These are phyloP conservation scores for Montipora capricornis DNA, from an alignment of 64 coral and sea anemone species.

Conservation along the genomic window DNA sequence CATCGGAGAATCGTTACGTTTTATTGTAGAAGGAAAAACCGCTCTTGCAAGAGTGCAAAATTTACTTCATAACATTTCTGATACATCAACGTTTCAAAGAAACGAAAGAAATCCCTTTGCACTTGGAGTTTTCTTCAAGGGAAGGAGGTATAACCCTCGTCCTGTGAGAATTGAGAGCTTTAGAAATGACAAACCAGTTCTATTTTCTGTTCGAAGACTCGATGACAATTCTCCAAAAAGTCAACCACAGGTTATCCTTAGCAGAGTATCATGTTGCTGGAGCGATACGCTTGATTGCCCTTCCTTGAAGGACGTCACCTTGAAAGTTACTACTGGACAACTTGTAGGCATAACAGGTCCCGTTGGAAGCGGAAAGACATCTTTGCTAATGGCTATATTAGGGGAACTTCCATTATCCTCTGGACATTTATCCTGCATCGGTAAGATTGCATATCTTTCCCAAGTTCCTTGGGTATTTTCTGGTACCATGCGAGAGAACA, in stretches of 20 bases:
- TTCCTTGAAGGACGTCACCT: constrained; percentile 17
- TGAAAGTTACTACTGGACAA: constrained; percentile 1
- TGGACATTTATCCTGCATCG: neutral
- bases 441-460: constrained; percentile 48
- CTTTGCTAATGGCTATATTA: constrained; percentile 60
- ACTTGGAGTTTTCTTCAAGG: neutral
- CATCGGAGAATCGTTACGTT: neutral
- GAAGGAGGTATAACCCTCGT: neutral
- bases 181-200: neutral
- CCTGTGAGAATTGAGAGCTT: constrained; percentile 14
- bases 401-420: constrained; percentile 52
- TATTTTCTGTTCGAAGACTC: neutral
- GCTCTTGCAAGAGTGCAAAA: neutral
- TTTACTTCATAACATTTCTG: neutral
- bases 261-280: constrained; percentile 11
- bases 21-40: neutral
- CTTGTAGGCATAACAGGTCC: constrained; percentile 69
- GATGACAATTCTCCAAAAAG: neutral
- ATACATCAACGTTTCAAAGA: neutral
- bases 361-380: constrained; percentile 74
- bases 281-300: neutral
- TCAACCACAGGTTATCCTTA: neutral
- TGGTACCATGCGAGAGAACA: constrained; percentile 67
- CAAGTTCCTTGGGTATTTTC: constrained; percentile 78
- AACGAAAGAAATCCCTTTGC: neutral